These are phyloP conservation scores for Aspidapion aeneum DNA, from an alignment of 2,888 invertebrate species.

Conservation along the genomic window DNA sequence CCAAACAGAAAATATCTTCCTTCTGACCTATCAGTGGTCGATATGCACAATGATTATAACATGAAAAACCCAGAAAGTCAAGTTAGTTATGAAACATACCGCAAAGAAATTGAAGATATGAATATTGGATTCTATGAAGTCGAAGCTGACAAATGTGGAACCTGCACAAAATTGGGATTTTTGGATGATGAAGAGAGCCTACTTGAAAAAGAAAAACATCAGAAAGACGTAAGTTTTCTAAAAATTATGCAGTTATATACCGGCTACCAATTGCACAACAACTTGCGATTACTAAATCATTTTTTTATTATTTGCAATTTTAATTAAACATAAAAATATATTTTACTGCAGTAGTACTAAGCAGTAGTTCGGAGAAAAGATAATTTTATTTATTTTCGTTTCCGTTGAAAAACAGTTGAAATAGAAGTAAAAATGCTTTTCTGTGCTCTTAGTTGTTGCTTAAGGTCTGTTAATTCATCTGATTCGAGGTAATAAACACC, in stretches of 20 bases:
- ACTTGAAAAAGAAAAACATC: background rate
- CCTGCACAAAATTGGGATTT: constrained; percentile 2
- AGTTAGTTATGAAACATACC: background rate
- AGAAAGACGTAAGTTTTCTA: constrained; percentile 5
- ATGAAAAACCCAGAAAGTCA: background rate
- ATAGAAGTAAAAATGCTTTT: background rate
- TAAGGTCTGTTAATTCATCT: too few species aligned
- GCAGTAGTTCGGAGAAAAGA: background rate
- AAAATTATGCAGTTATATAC: background rate
- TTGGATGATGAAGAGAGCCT: constrained; percentile 4
- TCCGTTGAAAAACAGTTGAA: background rate
- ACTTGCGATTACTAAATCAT: background rate
- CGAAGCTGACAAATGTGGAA: constrained; percentile 1
- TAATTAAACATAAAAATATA: too few species aligned
- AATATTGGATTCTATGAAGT: background rate
- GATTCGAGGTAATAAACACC: too few species aligned
- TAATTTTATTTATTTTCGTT: background rate
- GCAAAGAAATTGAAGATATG: background rate
- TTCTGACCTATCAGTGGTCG: background rate
- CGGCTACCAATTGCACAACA: background rate
- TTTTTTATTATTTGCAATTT: background rate
- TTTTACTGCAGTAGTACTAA: background rate
- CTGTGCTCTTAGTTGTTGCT: background rate
- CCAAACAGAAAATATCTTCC: constrained; percentile 6
- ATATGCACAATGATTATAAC: constrained; percentile 5